These are phyloP conservation scores for Theodoxus fluviatilis DNA, from an alignment of 2,888 invertebrate species.

Conservation along the genomic window DNA sequence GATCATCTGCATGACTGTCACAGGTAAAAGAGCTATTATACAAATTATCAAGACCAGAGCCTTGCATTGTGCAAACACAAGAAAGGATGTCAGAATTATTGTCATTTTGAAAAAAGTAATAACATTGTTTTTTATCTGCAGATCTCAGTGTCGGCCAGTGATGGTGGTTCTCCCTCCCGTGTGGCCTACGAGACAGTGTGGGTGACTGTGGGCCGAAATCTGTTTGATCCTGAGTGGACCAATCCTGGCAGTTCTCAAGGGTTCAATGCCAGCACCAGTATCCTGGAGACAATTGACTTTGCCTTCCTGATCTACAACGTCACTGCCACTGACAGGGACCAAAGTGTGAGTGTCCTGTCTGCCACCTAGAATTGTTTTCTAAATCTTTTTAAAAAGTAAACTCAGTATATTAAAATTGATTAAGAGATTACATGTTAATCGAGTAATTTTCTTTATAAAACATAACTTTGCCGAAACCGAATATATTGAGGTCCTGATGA, in stretches of 20 bases:
- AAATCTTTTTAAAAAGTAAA: background rate
- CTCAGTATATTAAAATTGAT: too few species aligned
- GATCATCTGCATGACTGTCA: too few species aligned
- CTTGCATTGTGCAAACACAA: too few species aligned
- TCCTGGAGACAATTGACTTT: conserved; percentile 30
- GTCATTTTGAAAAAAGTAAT: too few species aligned
- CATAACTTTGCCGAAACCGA: too few species aligned
- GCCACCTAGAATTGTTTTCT: background rate
- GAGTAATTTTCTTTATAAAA: too few species aligned
- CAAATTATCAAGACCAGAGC: too few species aligned
- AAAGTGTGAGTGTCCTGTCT: background rate
- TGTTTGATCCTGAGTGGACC: conserved; percentile 34
- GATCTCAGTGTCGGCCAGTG: conserved; percentile 38
- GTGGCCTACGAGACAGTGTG: conserved; percentile 27
- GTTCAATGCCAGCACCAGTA: background rate
- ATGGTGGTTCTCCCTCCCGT: conserved; percentile 35
- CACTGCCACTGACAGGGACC: conserved; percentile 39
- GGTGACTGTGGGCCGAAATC: conserved; percentile 39
- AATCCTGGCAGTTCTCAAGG: background rate
- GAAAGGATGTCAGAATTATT: too few species aligned
- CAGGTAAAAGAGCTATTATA: too few species aligned
- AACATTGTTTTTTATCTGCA: conserved; percentile 20
- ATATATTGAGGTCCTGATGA: too few species aligned
- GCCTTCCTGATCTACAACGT: conserved; percentile 28
- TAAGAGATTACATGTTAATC: too few species aligned